Percentiles rank a stretch among this genome's conserved stretches.
Conservation (phyloP, 2,797 vertebrate species). For the Glossophaga mutica region DNA sequence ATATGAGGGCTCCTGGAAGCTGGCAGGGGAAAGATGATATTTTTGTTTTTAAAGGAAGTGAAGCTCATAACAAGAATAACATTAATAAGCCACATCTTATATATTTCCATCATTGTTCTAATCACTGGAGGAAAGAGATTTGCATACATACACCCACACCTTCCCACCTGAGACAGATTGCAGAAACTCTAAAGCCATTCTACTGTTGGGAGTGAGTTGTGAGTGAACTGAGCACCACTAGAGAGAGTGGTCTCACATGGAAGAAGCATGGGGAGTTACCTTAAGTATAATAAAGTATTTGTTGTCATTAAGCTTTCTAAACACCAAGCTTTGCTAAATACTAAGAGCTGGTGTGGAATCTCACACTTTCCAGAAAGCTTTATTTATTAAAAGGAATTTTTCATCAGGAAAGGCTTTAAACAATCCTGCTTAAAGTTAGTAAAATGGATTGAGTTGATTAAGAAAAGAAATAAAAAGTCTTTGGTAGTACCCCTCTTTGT, state of each 20-base stretch:
- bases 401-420: conserved; percentile 33
- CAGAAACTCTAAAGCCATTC: neutral
- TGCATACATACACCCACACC: neutral
- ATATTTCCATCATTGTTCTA: neutral
- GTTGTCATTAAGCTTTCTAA: conserved; percentile 13
- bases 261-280: neutral
- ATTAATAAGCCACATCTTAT: neutral
- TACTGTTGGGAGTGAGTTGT: neutral
- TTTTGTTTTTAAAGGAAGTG: neutral
- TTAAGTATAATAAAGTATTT: neutral
- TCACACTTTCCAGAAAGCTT: neutral
- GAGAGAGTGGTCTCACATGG: neutral
- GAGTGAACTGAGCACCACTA: neutral
- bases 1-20: too few species aligned
- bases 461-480: neutral
- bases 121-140: neutral
- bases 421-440: neutral
- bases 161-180: neutral
- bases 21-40: neutral
- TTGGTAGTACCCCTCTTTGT: neutral
- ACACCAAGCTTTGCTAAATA: neutral
- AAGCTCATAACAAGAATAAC: neutral
- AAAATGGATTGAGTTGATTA: conserved; percentile 15
- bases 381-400: conserved; percentile 39
- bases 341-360: neutral